Evolutionary conservation across 2,113 vertebrate genomes (phyloP).

Genomic region (Clupea harengus): DNA sequence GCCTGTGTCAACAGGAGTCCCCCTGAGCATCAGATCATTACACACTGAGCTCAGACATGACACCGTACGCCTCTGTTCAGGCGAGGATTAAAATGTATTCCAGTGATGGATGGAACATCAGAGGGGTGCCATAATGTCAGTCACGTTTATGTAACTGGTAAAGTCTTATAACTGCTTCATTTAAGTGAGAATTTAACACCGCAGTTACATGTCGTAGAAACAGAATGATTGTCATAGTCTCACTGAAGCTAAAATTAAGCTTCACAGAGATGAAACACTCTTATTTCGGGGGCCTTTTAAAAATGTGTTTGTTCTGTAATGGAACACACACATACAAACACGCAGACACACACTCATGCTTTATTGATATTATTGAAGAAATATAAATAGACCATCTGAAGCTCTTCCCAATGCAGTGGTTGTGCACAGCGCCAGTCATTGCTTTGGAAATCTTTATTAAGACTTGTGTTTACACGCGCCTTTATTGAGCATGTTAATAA

Average conservation of each 20-base stretch:
- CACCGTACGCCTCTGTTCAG: neutral
- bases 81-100: neutral
- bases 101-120: neutral
- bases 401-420: neutral
- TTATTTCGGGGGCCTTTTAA: neutral
- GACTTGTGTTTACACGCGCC: slow-evolving; percentile 61
- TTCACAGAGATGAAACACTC: slow-evolving; percentile 15
- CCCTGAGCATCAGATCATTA: neutral
- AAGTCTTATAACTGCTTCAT: neutral
- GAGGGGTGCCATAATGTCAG: neutral
- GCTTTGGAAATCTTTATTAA: slow-evolving; percentile 60
- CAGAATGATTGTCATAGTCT: neutral
- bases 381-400: slow-evolving; percentile 59
- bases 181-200: neutral
- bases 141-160: neutral
- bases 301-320: neutral
- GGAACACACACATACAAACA: slow-evolving; percentile 13
- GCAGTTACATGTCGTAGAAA: neutral
- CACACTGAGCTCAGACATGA: neutral
- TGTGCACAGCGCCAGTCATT: slow-evolving; percentile 48
- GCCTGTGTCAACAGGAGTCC: neutral
- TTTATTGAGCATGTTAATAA: slow-evolving; percentile 69
- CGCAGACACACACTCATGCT: slow-evolving; percentile 12
- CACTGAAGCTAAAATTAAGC: slow-evolving; percentile 23
- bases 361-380: slow-evolving; percentile 57